These are phyloP conservation scores for Anthopleura xanthogrammica DNA, from an alignment of 92 coral and sea anemone genomes.

Conservation along the genomic window DNA sequence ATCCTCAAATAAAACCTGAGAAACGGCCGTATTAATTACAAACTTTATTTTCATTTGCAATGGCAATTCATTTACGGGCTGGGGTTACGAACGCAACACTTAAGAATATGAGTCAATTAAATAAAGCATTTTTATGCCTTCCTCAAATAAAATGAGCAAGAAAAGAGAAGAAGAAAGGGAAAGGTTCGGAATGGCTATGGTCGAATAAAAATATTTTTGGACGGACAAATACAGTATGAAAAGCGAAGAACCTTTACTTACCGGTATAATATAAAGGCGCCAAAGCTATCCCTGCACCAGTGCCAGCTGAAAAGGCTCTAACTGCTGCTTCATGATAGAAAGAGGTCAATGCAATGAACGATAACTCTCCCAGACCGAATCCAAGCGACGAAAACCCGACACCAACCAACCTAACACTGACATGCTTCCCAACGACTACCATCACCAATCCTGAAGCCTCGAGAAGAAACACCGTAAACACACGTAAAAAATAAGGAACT, in stretches of 20 bases:
- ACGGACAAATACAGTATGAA: no score
- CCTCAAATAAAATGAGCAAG: no score
- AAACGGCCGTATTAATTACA: no score
- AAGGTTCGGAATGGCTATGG: no score
- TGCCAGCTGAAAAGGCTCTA: slow-evolving; percentile 78
- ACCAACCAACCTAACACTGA: slow-evolving; percentile 61
- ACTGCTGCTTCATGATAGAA: slow-evolving; percentile 72
- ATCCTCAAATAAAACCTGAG: no score
- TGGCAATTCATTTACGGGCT: no score
- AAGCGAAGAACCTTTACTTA: slow-evolving; percentile 5
- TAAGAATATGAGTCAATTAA: no score
- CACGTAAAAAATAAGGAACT: slow-evolving; percentile 69
- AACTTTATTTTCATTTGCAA: no score
- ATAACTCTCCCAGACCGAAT: slow-evolving; percentile 80
- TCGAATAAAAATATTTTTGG: no score
- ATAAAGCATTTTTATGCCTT: no score
- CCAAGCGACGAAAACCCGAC: slow-evolving; percentile 72
- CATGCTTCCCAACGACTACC: slow-evolving; percentile 60
- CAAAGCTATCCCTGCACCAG: slow-evolving; percentile 74
- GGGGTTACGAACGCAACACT: no score
- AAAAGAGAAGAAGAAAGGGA: no score
- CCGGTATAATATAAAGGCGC: slow-evolving; percentile 88
- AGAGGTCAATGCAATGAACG: slow-evolving; percentile 84
- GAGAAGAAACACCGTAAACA: slow-evolving; percentile 54
- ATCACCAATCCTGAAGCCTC: slow-evolving; percentile 62